Evolutionary conservation across 2,888 invertebrate species (phyloP).

Genomic region (Mesoligia furuncula): DNA sequence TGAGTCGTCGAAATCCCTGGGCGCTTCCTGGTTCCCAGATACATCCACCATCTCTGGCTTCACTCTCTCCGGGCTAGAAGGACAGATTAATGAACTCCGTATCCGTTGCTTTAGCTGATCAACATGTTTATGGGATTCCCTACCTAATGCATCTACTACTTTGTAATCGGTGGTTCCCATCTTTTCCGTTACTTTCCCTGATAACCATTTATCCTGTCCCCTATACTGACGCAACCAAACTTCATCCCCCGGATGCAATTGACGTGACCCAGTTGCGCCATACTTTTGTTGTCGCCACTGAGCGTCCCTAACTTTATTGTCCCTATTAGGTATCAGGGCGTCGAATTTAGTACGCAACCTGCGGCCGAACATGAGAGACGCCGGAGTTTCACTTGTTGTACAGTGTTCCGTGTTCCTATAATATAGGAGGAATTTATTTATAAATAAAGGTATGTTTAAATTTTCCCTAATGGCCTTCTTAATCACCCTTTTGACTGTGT

Average conservation of each 20-base stretch:
- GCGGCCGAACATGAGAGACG: neutral
- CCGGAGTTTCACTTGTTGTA: neutral
- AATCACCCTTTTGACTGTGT: constrained; percentile 24
- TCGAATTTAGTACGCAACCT: constrained; percentile 8
- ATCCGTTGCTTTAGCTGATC: neutral
- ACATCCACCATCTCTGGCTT: neutral
- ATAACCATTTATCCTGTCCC: neutral
- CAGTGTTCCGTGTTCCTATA: constrained; percentile 4
- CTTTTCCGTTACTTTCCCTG: neutral
- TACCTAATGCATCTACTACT: neutral
- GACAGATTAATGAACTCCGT: constrained; percentile 3
- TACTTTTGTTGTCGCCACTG: neutral
- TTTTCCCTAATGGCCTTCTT: constrained; percentile 44
- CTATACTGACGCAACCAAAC: neutral
- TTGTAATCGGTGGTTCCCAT: neutral
- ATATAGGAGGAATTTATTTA: neutral
- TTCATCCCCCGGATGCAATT: neutral
- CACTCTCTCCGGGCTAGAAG: neutral
- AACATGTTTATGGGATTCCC: neutral
- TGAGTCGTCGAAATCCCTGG: neutral
- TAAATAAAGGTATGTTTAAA: constrained; percentile 16
- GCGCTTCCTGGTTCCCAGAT: neutral
- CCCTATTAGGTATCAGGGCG: neutral
- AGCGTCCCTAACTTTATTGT: neutral
- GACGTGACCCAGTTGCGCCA: neutral